Percentiles rank a stretch among this genome's conserved stretches.
Evolutionary conservation across 2,797 vertebrate species (phyloP).

Genomic region (Scomberomorus guttatus): DNA sequence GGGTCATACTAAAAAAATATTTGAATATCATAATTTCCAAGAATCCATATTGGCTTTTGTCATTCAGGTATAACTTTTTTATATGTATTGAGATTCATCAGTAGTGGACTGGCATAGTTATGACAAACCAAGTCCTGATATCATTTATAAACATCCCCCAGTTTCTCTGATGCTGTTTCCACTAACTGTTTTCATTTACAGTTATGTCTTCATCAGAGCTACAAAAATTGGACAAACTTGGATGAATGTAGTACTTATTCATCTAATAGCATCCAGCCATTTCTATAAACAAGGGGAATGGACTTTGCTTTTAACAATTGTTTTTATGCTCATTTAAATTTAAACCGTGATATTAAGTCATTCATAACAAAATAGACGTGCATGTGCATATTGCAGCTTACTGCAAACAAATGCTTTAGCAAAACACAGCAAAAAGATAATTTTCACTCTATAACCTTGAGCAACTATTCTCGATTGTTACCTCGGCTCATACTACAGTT

Average conservation of each 20-base stretch:
- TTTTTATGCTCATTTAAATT: not conserved
- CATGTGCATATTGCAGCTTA: not conserved
- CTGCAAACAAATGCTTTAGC: not conserved
- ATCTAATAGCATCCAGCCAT: not conserved
- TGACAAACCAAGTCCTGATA: not conserved
- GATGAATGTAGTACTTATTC: not conserved
- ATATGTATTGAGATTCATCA: not conserved
- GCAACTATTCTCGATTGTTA: not conserved
- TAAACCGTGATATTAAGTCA: not conserved
- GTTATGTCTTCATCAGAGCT: too few relatives aligned
- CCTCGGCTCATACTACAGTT: constrained; percentile 5
- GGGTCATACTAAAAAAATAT: not conserved
- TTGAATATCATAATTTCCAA: not conserved
- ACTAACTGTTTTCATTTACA: too few relatives aligned
- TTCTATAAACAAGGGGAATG: not conserved
- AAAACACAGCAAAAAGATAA: not conserved
- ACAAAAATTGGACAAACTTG: too few relatives aligned
- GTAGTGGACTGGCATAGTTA: not conserved
- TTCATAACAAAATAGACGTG: not conserved
- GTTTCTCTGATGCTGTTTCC: too few relatives aligned
- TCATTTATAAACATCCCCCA: not conserved
- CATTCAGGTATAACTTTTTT: not conserved
- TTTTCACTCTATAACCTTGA: not conserved
- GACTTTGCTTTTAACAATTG: too few relatives aligned
- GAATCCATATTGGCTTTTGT: not conserved